Evolutionary conservation across 2,888 invertebrate genomes (phyloP), one percentile per base, ranked within the genome.

Genomic region (Clusia tigrina): DNA sequence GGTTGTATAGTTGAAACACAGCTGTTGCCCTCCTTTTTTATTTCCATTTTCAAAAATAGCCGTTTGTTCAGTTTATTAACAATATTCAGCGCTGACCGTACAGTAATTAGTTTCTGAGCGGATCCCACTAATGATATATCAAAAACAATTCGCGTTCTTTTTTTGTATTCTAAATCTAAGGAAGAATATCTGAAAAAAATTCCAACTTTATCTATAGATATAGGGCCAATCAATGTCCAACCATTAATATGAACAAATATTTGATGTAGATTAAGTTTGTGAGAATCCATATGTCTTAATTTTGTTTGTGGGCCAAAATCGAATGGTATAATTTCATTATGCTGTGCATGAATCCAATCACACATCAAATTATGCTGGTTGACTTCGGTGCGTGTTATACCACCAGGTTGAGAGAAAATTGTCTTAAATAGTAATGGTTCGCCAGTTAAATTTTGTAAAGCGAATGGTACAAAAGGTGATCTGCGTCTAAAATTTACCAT

Each of bases 161-260:
- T 81, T 24, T 71, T 68, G n/a, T 73, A 78, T 10, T 74, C 71
- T 54, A 76, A 72, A 51, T 81, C 81, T 38, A 74, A 65, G 2
- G 70, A 73, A 0, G 90, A 88, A 67, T 89, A 88, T n/a, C 94
- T 85, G 81, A 98, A 98, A 85, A 92, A 98, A 51, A 93, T 89
- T 1, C 98, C 98, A 22, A 98, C 97, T 82, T 94, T 91, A 84
- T 99, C 98, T 0, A 99, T 94, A 9, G 96, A 94, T 17, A 99
- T 92, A 1, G 98, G 95, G 70, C 91, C 90, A 57, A 95, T 89
- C 70, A 88, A 85, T 68, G 90, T 88, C 96, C 97, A 98, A 58
- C 95, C 96, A 71, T 95, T 93, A 22, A 98, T 91, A 59, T 92
- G 88, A 42, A 98, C 92, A 46, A 91, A 89, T 67, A 99, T 88